Percentiles rank a stretch among this genome's conserved stretches.
Conservation (phyloP, 1,140 invertebrate species). For the Myzus persicae region DNA sequence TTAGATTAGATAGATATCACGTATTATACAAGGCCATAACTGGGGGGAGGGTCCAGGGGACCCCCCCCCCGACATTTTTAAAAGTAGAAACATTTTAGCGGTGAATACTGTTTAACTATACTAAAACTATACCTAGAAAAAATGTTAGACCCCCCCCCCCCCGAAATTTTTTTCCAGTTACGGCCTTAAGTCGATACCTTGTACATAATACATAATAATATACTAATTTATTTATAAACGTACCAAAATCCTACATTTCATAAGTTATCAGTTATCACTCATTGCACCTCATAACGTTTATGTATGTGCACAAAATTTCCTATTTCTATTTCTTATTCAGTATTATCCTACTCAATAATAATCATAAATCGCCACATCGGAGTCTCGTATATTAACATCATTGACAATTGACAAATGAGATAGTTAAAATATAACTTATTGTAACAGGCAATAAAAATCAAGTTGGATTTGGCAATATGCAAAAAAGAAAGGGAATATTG, state of each 20-base stretch:
- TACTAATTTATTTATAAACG: neutral
- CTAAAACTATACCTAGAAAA: no score
- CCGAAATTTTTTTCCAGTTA: no score
- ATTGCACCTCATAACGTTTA: neutral
- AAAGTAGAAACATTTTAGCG: no score
- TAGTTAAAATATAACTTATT: conserved; percentile 13
- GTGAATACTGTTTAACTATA: no score
- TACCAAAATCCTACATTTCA: neutral
- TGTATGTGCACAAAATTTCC: neutral
- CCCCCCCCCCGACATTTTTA: no score
- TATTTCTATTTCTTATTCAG: neutral
- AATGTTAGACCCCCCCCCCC: no score
- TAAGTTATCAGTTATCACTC: neutral
- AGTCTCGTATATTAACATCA: conserved; percentile 17
- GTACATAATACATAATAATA: no score
- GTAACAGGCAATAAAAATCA: conserved; percentile 17
- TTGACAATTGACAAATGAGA: no score
- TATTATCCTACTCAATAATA: no score
- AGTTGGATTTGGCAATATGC: conserved; percentile 38
- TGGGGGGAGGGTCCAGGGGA: no score
- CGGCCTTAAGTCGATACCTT: neutral
- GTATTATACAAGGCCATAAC: no score
- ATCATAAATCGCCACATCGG: no score
- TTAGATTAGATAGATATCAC: neutral
- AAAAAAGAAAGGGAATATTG: neutral